phyloP scores from a whole-genome alignment of 2,888 invertebrate genomes.

The Chymomyza amoena region DNA sequence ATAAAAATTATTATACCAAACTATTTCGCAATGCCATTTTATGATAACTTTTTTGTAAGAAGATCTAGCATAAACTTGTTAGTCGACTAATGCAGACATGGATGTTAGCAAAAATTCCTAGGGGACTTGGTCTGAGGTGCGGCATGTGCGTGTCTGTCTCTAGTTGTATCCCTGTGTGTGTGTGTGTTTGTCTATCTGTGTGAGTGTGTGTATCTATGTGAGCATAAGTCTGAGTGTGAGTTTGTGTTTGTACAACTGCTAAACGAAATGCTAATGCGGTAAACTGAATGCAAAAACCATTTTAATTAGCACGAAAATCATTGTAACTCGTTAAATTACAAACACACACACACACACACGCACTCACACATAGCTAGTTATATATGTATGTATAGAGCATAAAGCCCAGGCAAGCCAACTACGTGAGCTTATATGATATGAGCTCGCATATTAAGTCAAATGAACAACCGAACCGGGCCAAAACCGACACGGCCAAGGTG shows the following conservation, averaged over 20 bases:
- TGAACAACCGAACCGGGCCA: constrained; percentile 9
- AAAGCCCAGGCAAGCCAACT: background rate
- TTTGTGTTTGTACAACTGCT: constrained; percentile 63
- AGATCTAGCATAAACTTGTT: background rate
- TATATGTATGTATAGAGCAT: background rate
- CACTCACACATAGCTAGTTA: background rate
- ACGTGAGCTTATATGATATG: constrained; percentile 39
- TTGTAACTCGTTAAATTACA: constrained; percentile 70
- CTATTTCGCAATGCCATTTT: background rate
- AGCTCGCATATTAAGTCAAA: constrained; percentile 23
- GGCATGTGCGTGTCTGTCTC: background rate
- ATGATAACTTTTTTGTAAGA: background rate
- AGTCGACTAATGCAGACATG: background rate
- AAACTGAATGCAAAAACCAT: constrained; percentile 74
- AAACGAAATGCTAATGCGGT: constrained; percentile 73
- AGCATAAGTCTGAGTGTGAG: background rate
- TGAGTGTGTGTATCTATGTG: background rate
- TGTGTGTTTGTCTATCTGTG: background rate
- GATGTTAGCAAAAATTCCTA: constrained; percentile 39
- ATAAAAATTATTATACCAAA: background rate
- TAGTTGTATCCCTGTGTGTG: background rate
- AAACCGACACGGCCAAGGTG: constrained; percentile 10
- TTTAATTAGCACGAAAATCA: constrained; percentile 74
- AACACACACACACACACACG: background rate
- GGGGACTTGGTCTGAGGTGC: constrained; percentile 4